Base-by-base conservation (phyloP, 2,797 vertebrate genomes). In the Melanotaenia pygmaea region DNA sequence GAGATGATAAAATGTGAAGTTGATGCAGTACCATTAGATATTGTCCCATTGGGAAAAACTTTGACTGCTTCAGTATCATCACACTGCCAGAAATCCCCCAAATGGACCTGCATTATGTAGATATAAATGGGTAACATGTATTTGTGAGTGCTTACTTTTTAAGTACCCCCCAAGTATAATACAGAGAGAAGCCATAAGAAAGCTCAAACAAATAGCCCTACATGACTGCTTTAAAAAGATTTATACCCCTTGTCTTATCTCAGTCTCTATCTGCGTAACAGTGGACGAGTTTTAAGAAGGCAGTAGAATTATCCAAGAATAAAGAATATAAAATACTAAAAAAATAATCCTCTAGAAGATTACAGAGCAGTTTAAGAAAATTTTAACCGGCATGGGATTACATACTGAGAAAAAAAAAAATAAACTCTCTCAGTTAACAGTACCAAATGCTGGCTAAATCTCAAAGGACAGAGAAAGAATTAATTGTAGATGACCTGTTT, bases 401-500 rank as follows among this genome's bases (percentile, higher is more conserved):
- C 38, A 77, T 56, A 50, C 61, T 40, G 56, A 87, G 86, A 30
- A 30, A 40, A 40, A 30, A 40, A 40, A 26, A 26, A 26, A 26
- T 0, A 74, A 86, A 77, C 81, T 62, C 20, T 69, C 28, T 82
- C 70, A 51, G 81, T 87, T 74, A 64, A 67, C 65, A 24, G 65
- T 53, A 79, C 59, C 67, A 79, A 79, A 79, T 28, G 73, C 59
- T 12, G 59, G 66, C 14, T 81, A 71, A 84, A 74, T 81, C 87
- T 87, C 78, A 70, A 9, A 74, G 75, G 77, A 86, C 70, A 65
- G 66, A 76, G 62, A 75, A 76, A 64, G 64, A 82, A 88, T 91
- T 88, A 81, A 87, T 89, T 88, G 88, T 80, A 89, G 67, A 81
- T 93, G 88, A 92, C 86, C 89, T 87, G 82, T 84, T 91, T 88